Conservation (phyloP, 2,797 vertebrate species). For the Trachurus trachurus region DNA sequence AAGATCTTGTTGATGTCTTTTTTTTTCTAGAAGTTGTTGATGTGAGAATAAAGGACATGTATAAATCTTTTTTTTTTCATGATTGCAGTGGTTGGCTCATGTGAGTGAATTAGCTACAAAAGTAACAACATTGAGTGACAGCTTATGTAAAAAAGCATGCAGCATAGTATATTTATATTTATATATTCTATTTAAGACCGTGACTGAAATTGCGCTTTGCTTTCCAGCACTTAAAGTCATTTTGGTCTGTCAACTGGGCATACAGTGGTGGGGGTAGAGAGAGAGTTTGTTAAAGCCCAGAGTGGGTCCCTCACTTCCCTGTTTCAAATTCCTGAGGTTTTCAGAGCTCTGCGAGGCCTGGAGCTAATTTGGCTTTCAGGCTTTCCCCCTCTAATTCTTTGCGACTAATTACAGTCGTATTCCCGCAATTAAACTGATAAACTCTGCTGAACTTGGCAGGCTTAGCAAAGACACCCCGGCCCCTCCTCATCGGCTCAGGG, state of each 20-base stretch:
- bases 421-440: constrained; percentile 84
- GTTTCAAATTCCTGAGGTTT: constrained; percentile 86
- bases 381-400: constrained; percentile 82
- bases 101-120: constrained; percentile 17
- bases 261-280: constrained; percentile 9
- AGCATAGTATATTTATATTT: constrained; percentile 25
- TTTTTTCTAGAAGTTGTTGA: constrained; percentile 46
- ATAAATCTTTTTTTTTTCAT: background rate
- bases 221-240: constrained; percentile 33
- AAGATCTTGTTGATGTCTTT: background rate
- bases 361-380: constrained; percentile 83
- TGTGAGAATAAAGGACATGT: constrained; percentile 50
- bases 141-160: constrained; percentile 19
- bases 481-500: constrained; percentile 31
- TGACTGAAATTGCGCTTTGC: constrained; percentile 32
- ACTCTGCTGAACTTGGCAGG: constrained; percentile 77
- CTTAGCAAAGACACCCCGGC: constrained; percentile 52
- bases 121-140: constrained; percentile 19
- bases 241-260: constrained; percentile 55
- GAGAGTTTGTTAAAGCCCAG: constrained; percentile 68
- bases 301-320: constrained; percentile 68
- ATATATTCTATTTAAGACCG: constrained; percentile 20
- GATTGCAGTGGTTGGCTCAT: background rate
- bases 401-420: constrained; percentile 83
- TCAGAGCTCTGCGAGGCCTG: constrained; percentile 74